phyloP scores from a whole-genome alignment of 2,888 invertebrate species.

The Nezara viridula region DNA sequence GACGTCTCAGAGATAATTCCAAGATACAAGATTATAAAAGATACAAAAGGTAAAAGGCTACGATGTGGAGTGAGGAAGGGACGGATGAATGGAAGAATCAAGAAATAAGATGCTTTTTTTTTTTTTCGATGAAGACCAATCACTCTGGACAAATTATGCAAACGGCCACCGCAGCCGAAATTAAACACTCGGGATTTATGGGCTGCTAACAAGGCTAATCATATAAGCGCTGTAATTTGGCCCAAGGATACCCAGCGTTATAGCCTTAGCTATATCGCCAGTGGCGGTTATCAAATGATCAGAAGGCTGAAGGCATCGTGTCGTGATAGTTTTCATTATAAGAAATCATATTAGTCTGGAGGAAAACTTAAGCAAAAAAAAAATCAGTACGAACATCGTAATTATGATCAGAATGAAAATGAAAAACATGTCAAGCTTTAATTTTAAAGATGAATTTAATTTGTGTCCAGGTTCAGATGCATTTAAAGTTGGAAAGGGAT shows the following conservation, averaged over 20 bases:
- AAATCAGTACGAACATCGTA: too few species aligned
- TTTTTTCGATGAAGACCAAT: background rate
- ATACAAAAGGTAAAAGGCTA: background rate
- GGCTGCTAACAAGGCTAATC: slow-evolving; percentile 47
- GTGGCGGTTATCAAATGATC: background rate
- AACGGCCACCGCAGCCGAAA: background rate
- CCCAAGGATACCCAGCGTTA: background rate
- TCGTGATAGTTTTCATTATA: too few species aligned
- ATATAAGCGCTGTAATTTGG: slow-evolving; percentile 22
- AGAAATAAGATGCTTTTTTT: slow-evolving; percentile 7
- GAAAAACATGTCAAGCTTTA: too few species aligned
- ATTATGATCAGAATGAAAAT: too few species aligned
- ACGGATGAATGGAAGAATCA: background rate
- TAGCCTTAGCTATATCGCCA: background rate
- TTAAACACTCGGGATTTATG: slow-evolving; percentile 52
- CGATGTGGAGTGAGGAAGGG: background rate
- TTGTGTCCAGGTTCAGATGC: too few species aligned
- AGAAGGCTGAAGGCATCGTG: too few species aligned
- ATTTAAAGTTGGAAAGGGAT: too few species aligned
- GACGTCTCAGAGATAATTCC: slow-evolving; percentile 22
- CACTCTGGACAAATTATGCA: slow-evolving; percentile 42
- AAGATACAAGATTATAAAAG: slow-evolving; percentile 10
- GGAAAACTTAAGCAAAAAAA: too few species aligned
- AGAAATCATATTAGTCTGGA: too few species aligned
- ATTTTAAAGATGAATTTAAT: too few species aligned